phyloP scores from a whole-genome alignment of 2,113 vertebrate genomes.

The Campylomormyrus numenius region DNA sequence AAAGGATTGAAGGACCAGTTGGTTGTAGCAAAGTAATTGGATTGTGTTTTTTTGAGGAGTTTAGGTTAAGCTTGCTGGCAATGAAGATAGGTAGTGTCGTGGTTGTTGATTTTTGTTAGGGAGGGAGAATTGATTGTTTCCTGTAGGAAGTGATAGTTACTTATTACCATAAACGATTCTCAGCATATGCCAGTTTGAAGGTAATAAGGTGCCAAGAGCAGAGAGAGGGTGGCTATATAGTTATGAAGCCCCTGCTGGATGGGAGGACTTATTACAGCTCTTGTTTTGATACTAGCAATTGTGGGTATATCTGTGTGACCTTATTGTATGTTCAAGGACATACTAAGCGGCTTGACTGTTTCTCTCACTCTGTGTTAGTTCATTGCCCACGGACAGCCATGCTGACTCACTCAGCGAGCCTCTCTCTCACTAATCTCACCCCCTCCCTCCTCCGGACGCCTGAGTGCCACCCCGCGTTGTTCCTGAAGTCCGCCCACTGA shows the following conservation, averaged over 20 bases:
- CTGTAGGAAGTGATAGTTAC: not conserved
- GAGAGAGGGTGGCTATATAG: not conserved
- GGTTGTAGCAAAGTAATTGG: not conserved
- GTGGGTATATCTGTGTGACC: not conserved
- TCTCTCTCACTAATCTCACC: not conserved
- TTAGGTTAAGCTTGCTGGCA: not conserved
- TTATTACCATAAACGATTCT: not conserved
- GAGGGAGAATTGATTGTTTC: not conserved
- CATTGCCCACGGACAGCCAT: not conserved
- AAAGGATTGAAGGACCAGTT: not conserved
- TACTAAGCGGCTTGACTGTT: not conserved
- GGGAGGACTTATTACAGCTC: not conserved
- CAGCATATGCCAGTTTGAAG: not conserved
- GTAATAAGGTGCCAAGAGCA: not conserved
- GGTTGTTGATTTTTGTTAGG: not conserved
- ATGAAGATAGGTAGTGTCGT: not conserved
- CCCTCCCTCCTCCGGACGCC: not conserved
- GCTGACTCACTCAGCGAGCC: not conserved
- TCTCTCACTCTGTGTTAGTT: not conserved
- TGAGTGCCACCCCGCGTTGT: constrained; percentile 10
- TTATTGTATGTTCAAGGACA: not conserved
- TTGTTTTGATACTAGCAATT: not conserved
- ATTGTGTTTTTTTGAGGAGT: not conserved
- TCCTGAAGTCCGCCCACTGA: not conserved
- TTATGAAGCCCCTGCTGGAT: not conserved